Evolutionary conservation across 2,113 vertebrate genomes (phyloP), one percentile per base, ranked within the genome.

Genomic region (Solea solea): DNA sequence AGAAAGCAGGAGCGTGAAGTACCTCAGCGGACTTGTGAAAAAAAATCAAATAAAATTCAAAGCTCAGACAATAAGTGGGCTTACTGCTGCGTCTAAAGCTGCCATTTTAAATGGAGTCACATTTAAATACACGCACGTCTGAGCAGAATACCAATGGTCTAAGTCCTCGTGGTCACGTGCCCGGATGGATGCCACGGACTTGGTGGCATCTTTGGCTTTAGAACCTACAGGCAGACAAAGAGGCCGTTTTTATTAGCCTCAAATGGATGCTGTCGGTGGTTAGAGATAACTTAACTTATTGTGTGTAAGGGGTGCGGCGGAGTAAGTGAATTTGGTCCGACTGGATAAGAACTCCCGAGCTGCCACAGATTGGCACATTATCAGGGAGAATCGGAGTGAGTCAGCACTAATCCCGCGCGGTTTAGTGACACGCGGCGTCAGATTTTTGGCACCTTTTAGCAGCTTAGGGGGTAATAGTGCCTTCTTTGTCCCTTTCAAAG

Each of bases 401-500:
- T 78, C 77, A 57, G 74, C 82, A 73, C 78, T 91, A 92, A 91
- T 92, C 86, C 74, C 76, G 58, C 62, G 58, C 62, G 51, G 84
- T 91, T 89, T 89, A 84, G 85, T 74, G 77, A 89, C 85, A 73
- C 89, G 87, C 80, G 42, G 76, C 25, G 40, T 68, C 79, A 86
- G 87, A 87, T 88, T 84, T 82, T 80, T 48, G 70, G 76, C 66
- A 57, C 87, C 82, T 87, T 21, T 89, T 85, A 86, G 77, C 80
- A 80, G 89, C 87, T 89, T 86, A 82, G 70, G 71, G 21, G 72
- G 75, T 92, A 80, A 91, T 84, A 85, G 84, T 81, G 82, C 80
- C 87, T 88, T 81, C 77, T 83, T 87, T 72, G 72, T 76, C 83
- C 73, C 74, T 82, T 88, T 90, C 72, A 90, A 76, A 80, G 78